Percentiles rank a stretch among this genome's conserved stretches.
phyloP scores from a whole-genome alignment of 2,113 vertebrate species.

The Anhinga rufa region DNA sequence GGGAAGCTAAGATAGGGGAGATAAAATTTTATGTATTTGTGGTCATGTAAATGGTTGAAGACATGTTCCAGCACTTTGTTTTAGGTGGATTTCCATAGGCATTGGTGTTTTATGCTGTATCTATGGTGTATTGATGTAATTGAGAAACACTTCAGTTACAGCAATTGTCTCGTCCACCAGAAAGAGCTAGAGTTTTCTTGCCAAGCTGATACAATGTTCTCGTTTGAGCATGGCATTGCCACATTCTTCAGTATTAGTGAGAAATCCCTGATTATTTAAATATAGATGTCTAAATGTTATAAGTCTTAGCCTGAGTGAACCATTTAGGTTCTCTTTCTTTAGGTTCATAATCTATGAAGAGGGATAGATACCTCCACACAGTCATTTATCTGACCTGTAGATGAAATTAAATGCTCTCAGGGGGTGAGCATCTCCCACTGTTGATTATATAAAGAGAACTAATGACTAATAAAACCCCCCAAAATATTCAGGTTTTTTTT shows the following conservation, averaged over 20 bases:
- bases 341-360: neutral
- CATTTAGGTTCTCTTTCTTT: neutral
- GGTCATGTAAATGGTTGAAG: neutral
- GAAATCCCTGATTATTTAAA: neutral
- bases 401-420: neutral
- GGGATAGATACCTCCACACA: neutral
- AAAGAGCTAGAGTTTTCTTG: neutral
- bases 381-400: neutral
- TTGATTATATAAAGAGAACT: neutral
- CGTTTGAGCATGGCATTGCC: neutral
- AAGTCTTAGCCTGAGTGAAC: neutral
- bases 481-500: neutral
- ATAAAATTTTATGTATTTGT: neutral
- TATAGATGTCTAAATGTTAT: neutral
- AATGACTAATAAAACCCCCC: neutral
- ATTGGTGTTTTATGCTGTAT: neutral
- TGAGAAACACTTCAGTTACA: neutral
- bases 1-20: neutral
- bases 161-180: neutral
- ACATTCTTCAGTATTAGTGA: neutral
- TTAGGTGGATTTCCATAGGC: neutral
- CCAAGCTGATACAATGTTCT: neutral
- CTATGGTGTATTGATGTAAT: neutral
- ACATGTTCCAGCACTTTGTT: neutral
- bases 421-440: neutral